Base-by-base conservation (phyloP, 2,113 vertebrate genomes). In the Pelecanus crispus region DNA sequence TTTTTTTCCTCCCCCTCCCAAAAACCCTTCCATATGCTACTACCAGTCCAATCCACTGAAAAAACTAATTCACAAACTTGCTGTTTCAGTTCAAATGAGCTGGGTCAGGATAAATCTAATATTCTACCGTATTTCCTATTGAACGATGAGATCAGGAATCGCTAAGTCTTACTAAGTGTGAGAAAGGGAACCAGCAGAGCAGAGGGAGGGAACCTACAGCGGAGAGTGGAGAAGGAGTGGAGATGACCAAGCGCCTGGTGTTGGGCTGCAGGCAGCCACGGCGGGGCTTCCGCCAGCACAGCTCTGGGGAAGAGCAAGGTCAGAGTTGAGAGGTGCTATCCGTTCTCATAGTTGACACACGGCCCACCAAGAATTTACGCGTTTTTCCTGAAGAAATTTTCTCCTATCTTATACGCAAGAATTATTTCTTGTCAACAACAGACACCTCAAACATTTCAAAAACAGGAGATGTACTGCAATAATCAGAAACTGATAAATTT, bases 401-500 rank as follows among this genome's bases (percentile, higher is more conserved):
- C 56, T 38, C 22, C 13, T 24, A 6, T 40, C 66, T 72, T 52
- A 56, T 65, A 53, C 0, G 2, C 17, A 81, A 71, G 11, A 90
- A 78, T 40, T 70, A 38, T 26, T 78, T 78, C 52, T 38, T 77
- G 29, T 72, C 81, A 78, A 47, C n/a, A 71, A 65, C 28, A 93
- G 71, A 78, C 50, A 83, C 38, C 58, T 92, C 61, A 67, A 90
- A 71, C 44, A 32, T n/a, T 55, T 52, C 1, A 15, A 85, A 93
- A 92, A 92, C 4, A 88, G 72, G 73, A 92, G 84, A 91, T 86
- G 70, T 38, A 93, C 40, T 61, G 58, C 52, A 68, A 52, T 17
- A 61, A 80, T 92, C 53, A 93, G 72, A 95, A 94, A 95, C 47
- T 52, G 81, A 2, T 79, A 85, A 82, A n/a, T 61, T 97, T 97